Conservation (phyloP, 2,888 invertebrate genomes). For the Aphrophora alni region DNA sequence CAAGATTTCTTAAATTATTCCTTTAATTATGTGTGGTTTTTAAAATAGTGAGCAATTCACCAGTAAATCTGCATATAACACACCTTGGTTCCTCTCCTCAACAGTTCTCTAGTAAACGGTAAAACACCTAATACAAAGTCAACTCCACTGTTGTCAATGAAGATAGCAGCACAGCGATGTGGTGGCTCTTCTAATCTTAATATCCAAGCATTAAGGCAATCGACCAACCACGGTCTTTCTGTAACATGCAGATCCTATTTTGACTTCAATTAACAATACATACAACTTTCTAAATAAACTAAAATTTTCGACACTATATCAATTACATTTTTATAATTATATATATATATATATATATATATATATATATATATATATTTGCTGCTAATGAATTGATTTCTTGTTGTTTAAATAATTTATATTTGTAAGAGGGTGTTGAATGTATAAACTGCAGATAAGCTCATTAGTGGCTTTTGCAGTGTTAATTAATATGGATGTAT, state of each 20-base stretch:
- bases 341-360: neutral
- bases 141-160: constrained; percentile 96
- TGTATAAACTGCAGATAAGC: too few species aligned
- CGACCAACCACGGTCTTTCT: constrained; percentile 90
- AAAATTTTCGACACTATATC: neutral
- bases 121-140: constrained; percentile 92
- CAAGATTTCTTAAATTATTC: too few species aligned
- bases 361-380: too few species aligned
- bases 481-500: too few species aligned
- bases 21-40: too few species aligned
- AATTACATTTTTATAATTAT: neutral
- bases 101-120: constrained; percentile 85
- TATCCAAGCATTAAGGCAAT: constrained; percentile 85
- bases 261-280: too few species aligned
- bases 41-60: too few species aligned
- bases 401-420: too few species aligned
- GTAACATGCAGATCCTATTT: constrained; percentile 34
- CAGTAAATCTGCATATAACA: constrained; percentile 45
- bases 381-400: too few species aligned
- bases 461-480: too few species aligned
- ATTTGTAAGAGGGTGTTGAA: too few species aligned
- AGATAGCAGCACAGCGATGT: constrained; percentile 89
- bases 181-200: constrained; percentile 70
- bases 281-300: too few species aligned
- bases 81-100: constrained; percentile 84